Conservation (phyloP, 2,797 vertebrate genomes). For the Mormyrops attenuatus region DNA sequence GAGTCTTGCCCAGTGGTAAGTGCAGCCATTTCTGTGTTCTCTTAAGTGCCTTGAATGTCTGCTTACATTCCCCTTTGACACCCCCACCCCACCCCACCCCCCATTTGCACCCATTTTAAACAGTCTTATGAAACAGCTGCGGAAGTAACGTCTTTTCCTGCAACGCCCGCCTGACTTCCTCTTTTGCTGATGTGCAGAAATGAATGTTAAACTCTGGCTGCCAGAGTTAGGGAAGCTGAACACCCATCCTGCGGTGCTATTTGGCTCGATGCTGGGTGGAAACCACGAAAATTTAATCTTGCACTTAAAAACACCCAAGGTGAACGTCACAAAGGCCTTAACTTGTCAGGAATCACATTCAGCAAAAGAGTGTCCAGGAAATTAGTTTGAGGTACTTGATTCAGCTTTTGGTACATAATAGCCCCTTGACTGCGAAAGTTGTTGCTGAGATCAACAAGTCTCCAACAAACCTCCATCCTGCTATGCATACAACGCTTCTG, state of each 20-base stretch:
- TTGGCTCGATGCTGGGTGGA: background rate
- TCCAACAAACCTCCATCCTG: background rate
- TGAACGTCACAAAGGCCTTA: background rate
- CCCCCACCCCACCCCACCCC: background rate
- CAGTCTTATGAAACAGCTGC: slow-evolving; percentile 16
- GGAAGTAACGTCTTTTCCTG: slow-evolving; percentile 25
- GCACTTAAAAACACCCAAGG: background rate
- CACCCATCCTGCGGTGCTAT: slow-evolving; percentile 11
- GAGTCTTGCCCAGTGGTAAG: background rate
- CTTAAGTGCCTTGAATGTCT: background rate
- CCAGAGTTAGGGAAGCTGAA: slow-evolving; percentile 5
- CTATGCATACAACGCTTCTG: background rate
- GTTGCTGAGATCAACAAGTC: background rate
- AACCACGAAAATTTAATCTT: background rate
- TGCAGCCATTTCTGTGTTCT: background rate
- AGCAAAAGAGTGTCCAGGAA: background rate
- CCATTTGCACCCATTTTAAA: background rate
- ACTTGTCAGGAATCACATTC: background rate
- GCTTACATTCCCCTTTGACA: background rate
- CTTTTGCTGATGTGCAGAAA: slow-evolving; percentile 22
- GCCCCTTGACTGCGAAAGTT: background rate
- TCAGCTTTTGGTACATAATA: background rate
- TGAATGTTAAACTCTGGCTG: slow-evolving; percentile 16
- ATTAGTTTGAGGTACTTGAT: background rate
- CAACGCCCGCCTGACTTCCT: slow-evolving; percentile 16